Percentiles rank a stretch among this genome's conserved stretches.
phyloP scores from a whole-genome alignment of 2,797 vertebrate genomes.

The Hemitrygon akajei region DNA sequence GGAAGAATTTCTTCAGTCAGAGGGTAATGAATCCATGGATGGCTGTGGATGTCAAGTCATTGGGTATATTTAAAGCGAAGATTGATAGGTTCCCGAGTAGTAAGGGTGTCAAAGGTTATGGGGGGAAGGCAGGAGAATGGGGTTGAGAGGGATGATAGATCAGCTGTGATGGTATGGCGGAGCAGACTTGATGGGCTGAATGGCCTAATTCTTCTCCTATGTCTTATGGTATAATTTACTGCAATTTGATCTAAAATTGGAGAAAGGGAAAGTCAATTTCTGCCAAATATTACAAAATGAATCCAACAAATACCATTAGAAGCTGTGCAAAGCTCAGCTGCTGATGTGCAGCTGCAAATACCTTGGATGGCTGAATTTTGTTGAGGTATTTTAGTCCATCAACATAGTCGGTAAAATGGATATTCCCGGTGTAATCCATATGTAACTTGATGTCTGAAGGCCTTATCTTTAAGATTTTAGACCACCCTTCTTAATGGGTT shows the following conservation, averaged over 20 bases:
- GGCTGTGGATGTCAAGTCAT: too few relatives aligned
- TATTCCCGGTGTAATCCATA: neutral
- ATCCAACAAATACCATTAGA: constrained; percentile 9
- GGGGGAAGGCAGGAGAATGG: too few relatives aligned
- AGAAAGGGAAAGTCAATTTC: neutral
- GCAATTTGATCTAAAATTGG: constrained; percentile 1
- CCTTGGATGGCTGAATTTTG: neutral
- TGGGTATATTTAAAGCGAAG: too few relatives aligned
- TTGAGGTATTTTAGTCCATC: neutral
- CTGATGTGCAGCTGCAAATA: neutral
- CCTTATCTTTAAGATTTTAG: constrained; percentile 54
- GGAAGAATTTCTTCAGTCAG: too few relatives aligned
- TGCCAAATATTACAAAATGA: neutral
- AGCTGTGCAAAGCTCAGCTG: neutral
- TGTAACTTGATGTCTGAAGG: constrained; percentile 13
- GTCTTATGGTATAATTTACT: constrained; percentile 8
- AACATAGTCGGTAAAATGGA: neutral
- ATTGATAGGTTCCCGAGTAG: too few relatives aligned
- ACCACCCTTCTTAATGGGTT: constrained; percentile 68
- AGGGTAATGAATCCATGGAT: too few relatives aligned
- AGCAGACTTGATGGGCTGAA: too few relatives aligned
- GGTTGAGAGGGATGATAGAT: too few relatives aligned
- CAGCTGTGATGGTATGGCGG: too few relatives aligned
- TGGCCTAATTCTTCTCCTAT: too few relatives aligned
- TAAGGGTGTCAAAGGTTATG: too few relatives aligned